Evolutionary conservation across 2,113 vertebrate genomes (phyloP).

Genomic region (Ursus arctos): DNA sequence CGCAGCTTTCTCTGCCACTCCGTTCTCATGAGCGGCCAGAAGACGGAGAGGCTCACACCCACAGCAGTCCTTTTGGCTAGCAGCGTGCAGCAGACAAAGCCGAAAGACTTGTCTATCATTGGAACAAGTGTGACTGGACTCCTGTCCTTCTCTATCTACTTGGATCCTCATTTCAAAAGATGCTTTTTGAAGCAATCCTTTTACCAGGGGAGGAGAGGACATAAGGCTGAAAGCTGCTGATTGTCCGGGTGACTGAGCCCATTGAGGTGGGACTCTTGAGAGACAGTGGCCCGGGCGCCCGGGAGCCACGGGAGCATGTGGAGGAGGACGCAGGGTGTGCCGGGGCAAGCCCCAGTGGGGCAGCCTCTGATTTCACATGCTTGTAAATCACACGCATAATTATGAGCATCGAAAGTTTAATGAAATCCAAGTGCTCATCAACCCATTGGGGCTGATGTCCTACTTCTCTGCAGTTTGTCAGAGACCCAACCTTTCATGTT

Average conservation of each 20-base stretch:
- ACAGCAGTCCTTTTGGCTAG: not conserved
- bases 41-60: not conserved
- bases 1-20: not conserved
- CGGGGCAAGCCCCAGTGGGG: not conserved
- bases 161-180: slow-evolving; percentile 73
- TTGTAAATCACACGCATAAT: slow-evolving; percentile 1
- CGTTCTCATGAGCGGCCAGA: not conserved
- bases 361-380: slow-evolving; percentile 38
- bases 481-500: not conserved
- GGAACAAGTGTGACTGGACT: slow-evolving; percentile 60
- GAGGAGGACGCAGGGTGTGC: not conserved
- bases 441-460: not conserved
- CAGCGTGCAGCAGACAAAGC: not conserved
- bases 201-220: slow-evolving; percentile 50
- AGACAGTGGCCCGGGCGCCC: not conserved
- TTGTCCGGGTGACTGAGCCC: slow-evolving; percentile 75
- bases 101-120: slow-evolving; percentile 43
- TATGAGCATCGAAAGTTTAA: not conserved
- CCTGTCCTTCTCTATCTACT: slow-evolving; percentile 60
- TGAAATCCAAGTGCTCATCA: not conserved
- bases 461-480: not conserved
- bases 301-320: not conserved
- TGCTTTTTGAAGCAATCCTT: slow-evolving; percentile 64
- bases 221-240: slow-evolving; percentile 67
- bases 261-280: slow-evolving; percentile 67